Evolutionary conservation across 2,797 vertebrate species (phyloP).

Genomic region (Pitangus sulphuratus): DNA sequence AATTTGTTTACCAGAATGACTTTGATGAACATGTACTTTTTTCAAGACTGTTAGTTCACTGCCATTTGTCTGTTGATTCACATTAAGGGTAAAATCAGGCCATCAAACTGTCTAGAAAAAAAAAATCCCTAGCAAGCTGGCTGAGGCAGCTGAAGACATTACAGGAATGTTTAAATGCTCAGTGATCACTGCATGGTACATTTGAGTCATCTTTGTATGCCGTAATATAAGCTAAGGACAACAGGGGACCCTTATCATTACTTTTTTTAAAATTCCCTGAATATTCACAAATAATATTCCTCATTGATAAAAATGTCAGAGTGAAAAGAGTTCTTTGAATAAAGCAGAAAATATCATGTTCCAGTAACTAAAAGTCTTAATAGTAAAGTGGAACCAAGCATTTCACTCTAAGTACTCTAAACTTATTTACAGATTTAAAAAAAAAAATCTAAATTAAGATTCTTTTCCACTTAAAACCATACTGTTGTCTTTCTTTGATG

Average conservation of each 20-base stretch:
- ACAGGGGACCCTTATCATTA: background rate
- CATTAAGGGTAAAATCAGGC: constrained; percentile 33
- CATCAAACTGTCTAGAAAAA: background rate
- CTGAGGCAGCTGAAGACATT: background rate
- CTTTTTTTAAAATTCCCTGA: background rate
- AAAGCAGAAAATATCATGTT: background rate
- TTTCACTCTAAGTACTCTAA: background rate
- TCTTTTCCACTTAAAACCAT: background rate
- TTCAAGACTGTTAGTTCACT: background rate
- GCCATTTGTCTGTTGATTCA: constrained; percentile 12
- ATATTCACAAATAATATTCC: background rate
- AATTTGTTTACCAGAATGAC: constrained; percentile 22
- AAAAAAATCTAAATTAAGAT: background rate
- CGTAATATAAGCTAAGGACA: background rate
- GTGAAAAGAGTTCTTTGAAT: background rate
- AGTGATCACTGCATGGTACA: background rate
- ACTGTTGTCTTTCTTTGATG: background rate
- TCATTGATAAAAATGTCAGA: background rate
- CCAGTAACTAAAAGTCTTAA: background rate
- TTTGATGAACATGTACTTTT: constrained; percentile 44
- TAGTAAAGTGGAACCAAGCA: background rate
- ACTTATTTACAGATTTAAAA: background rate
- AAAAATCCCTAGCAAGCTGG: background rate
- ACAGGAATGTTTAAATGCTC: background rate
- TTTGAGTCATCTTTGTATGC: background rate